These are phyloP conservation scores for Mimachlamys varia DNA, from an alignment of 2,888 invertebrate species.

Conservation along the genomic window DNA sequence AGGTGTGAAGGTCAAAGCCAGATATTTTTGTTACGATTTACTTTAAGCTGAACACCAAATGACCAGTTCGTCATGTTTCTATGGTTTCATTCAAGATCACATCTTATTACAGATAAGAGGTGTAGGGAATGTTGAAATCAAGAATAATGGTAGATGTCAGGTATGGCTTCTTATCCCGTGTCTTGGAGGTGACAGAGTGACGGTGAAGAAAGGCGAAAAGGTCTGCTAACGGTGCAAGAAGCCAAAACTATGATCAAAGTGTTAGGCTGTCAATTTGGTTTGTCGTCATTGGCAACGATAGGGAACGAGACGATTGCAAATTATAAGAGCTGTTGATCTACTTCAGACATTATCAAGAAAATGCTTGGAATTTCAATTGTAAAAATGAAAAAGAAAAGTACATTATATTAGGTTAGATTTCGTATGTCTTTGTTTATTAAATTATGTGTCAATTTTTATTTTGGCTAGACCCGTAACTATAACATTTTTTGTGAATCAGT, in stretches of 20 bases:
- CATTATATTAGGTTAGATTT: too few species aligned
- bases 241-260: background rate
- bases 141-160: constrained; percentile 12
- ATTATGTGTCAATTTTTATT: too few species aligned
- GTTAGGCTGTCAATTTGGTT: background rate
- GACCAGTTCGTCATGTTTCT: background rate
- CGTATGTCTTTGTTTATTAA: too few species aligned
- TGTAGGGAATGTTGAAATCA: background rate
- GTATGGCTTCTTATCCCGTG: background rate
- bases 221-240: constrained; percentile 5
- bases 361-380: background rate
- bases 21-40: background rate
- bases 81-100: constrained; percentile 8
- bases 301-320: background rate
- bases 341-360: too few species aligned
- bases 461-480: too few species aligned
- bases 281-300: background rate
- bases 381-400: background rate
- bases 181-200: background rate
- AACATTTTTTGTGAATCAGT: too few species aligned
- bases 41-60: background rate
- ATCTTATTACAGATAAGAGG: constrained; percentile 1
- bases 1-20: background rate
- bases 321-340: background rate
- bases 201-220: background rate